These are phyloP conservation scores for Drosophila tsacasi DNA, from an alignment of 1,140 invertebrate genomes.

Conservation along the genomic window DNA sequence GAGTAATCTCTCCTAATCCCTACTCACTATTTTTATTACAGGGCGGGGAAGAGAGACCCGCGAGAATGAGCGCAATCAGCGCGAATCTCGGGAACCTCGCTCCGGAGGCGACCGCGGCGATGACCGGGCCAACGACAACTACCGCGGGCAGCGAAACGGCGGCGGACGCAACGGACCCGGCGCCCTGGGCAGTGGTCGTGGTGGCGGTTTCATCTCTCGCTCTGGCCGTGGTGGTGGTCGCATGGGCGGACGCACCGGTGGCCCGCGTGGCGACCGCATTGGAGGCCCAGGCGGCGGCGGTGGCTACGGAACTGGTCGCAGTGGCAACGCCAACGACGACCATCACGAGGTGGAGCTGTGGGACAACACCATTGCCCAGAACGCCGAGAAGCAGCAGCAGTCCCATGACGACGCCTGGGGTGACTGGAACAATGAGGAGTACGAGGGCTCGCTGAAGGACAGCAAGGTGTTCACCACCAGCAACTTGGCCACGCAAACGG, in stretches of 20 bases:
- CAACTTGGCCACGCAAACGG: conserved; percentile 78
- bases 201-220: conserved; percentile 85
- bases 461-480: conserved; percentile 97
- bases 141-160: conserved; percentile 84
- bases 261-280: conserved; percentile 86
- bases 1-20: not conserved
- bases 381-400: conserved; percentile 80
- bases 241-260: conserved; percentile 85
- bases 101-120: conserved; percentile 87
- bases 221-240: conserved; percentile 85
- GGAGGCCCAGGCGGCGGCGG: conserved; percentile 87
- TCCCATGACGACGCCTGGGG: conserved; percentile 83
- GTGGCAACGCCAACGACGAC: conserved; percentile 78
- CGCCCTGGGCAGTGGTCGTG: conserved; percentile 77
- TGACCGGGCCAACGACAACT: conserved; percentile 71
- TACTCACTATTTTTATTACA: conserved; percentile 9
- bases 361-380: conserved; percentile 85
- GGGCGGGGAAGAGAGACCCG: conserved; percentile 84
- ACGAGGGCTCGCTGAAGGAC: conserved; percentile 95
- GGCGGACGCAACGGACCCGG: conserved; percentile 64
- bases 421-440: conserved; percentile 98
- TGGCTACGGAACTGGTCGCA: conserved; percentile 86
- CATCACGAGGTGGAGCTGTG: conserved; percentile 86
- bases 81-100: conserved; percentile 84
- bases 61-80: conserved; percentile 83